Base-by-base conservation (phyloP, 2,113 vertebrate genomes). In the Melanerpes aurifrons region DNA sequence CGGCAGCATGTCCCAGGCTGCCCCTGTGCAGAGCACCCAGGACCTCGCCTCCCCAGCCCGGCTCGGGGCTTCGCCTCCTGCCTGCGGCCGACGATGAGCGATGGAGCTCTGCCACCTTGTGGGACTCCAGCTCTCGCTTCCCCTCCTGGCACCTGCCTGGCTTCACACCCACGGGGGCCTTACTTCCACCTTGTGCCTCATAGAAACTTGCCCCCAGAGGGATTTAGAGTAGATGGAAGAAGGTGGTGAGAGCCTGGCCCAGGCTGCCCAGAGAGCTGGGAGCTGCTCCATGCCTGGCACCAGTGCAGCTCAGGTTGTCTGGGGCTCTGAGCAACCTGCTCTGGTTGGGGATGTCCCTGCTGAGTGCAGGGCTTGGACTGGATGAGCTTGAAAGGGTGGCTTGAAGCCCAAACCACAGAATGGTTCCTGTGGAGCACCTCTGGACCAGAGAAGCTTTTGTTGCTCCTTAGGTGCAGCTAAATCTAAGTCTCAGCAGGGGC, bases 21-120 rank as follows among this genome's bases (percentile, higher is more conserved):
- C 3, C 29, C 37, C 4, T 1, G 4, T 31, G 77, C 53, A 13
- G 26, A 37, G 32, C 43, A 16, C 13, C 10, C 61, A 15, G 67
- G 29, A 3, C 4, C 16, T 12, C 1, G 22, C 4, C 37, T 71
- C 50, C 26, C 32, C 75, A 2, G 79, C 9, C 1, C 35, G 19
- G 17, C 7, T 53, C 0, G 32, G 14, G 2, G 66, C 81, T 19
- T 48, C 50, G 25, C n/a, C 43, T 10, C 25, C 5, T 26, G 6
- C 6, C 8, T 2, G 56, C 1, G 1, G 32, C 66, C 1, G 57
- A 24, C 6, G 2, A 80, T 89, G 79, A 47, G 85, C 8, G 86
- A 57, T 86, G 82, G 79, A 95, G 94, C 82, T 79, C 93, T 88
- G 93, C 94, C 96, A 94, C 94, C 96, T 96, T 57, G 92, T 94